A percentile compares a stretch with the other conserved stretches of the same genome.
These are phyloP conservation scores for Globodera ellingtonae DNA, from an alignment of 1,140 invertebrate species.

Conservation along the genomic window DNA sequence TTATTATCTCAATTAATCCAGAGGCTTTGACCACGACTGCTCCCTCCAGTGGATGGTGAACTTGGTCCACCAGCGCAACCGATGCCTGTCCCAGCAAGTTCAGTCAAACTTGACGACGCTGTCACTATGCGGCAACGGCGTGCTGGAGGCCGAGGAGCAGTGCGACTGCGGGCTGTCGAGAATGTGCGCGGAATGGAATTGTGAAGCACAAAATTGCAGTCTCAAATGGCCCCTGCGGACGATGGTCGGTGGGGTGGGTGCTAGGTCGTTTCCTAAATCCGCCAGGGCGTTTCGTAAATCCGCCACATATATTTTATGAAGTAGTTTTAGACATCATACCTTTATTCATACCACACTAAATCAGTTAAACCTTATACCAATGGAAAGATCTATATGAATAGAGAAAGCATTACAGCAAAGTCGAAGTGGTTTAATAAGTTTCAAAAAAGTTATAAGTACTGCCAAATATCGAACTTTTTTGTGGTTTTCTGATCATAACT, in stretches of 20 bases:
- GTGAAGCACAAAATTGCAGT: conserved; percentile 41
- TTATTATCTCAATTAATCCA: neutral
- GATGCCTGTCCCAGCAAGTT: conserved; percentile 34
- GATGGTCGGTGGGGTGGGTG: conserved; percentile 28
- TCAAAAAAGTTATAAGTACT: no score
- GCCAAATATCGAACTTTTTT: no score
- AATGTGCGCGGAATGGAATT: conserved; percentile 43
- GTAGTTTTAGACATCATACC: no score
- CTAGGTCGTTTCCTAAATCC: no score
- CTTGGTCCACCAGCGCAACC: conserved; percentile 38
- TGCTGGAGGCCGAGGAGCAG: conserved; percentile 33
- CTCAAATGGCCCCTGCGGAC: conserved; percentile 37
- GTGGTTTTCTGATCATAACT: no score
- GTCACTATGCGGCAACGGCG: conserved; percentile 47
- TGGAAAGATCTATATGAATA: no score
- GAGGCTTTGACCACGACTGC: conserved; percentile 50
- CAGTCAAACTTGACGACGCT: neutral
- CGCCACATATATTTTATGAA: no score
- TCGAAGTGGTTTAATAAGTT: no score
- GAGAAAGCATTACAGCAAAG: no score
- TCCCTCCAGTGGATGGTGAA: conserved; percentile 46
- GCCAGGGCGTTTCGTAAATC: no score
- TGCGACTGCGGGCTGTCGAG: conserved; percentile 45
- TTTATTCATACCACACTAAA: no score
- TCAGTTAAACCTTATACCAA: no score